Base-by-base conservation (phyloP, 2,888 invertebrate species). In the Polyommatus iphigenia region DNA sequence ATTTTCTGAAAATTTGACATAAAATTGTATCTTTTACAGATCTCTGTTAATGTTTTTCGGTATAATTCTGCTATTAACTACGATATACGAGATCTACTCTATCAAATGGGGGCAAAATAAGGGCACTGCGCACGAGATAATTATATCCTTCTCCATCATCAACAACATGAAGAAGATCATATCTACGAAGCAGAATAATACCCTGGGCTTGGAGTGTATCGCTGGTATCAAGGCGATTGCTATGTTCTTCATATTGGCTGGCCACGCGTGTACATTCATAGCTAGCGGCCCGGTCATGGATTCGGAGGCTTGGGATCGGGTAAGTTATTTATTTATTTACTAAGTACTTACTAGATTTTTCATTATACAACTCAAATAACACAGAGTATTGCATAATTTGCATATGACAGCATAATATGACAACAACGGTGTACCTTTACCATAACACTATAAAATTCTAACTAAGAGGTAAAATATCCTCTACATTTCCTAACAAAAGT, bases 201-300 rank as follows among this genome's bases (percentile, higher is more conserved):
- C 94, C 54, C 85, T 95, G 13, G 95, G 96, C 41, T 87, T 97
- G 78, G 95, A 96, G 81, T 96, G 96, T 82, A 91, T 96, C 76
- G 95, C 95, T 75, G 96, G 96, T 0, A 95, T 97, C 62, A 96
- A 96, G 84, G 94, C 96, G 18, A 84, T 96, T 76, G 95, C 96
- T 0, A 97, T 97, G 97, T 81, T 95, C 0, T 93, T 96, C 76
- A 96, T 97, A 76, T 89, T 96, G 7, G 91, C 92, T 57, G 96
- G 96, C 0, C 97, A 97, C 85, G 95, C 96, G 0, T 90, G 96
- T 57, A 88, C 96, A 73, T 97, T 96, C 83, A 94, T 96, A 72
- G 94, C 95, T 29, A 95, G 95, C 83, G 96, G 96, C 77, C 96
- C 97, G 0, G 94, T 96, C 0, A 92, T 95, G 87, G 96, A 97